These are phyloP conservation scores for Aplodontia rufa DNA, from an alignment of 2,113 vertebrate species.

Conservation along the genomic window DNA sequence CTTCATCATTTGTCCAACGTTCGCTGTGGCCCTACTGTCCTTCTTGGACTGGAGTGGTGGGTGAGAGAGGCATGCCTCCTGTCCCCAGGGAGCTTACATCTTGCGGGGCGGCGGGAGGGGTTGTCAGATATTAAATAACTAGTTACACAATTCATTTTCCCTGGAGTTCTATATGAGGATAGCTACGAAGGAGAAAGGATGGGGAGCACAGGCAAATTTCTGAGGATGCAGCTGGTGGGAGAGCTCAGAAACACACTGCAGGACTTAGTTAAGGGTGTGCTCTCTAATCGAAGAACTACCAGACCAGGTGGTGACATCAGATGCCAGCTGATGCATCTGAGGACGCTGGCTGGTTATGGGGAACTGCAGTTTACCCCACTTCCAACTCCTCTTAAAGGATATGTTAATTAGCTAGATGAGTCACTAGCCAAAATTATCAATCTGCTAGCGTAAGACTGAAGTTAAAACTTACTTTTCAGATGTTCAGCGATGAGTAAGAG, in stretches of 20 bases:
- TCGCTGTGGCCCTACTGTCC: background rate
- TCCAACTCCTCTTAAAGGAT: fast-evolving
- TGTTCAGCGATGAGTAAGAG: too few relatives aligned
- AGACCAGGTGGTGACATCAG: background rate
- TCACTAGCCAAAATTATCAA: background rate
- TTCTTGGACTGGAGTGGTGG: fast-evolving
- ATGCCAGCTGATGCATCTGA: background rate
- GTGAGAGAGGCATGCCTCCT: background rate
- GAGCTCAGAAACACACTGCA: fast-evolving
- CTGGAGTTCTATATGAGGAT: background rate
- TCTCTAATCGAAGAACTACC: background rate
- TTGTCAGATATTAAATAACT: background rate
- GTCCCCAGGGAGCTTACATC: background rate
- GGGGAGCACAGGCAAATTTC: background rate
- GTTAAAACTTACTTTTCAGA: background rate
- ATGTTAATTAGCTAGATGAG: background rate
- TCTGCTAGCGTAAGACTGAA: background rate
- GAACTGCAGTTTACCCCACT: background rate
- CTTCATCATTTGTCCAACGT: background rate
- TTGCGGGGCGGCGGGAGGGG: background rate
- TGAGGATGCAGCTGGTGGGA: background rate
- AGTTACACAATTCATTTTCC: background rate
- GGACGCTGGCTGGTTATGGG: background rate
- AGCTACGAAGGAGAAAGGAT: background rate
- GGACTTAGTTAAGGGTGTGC: background rate